Evolutionary conservation across 30 jellyfish, hydroid and myxozoan genomes (phyloP).

Genomic region (Turritopsis dohrnii): DNA sequence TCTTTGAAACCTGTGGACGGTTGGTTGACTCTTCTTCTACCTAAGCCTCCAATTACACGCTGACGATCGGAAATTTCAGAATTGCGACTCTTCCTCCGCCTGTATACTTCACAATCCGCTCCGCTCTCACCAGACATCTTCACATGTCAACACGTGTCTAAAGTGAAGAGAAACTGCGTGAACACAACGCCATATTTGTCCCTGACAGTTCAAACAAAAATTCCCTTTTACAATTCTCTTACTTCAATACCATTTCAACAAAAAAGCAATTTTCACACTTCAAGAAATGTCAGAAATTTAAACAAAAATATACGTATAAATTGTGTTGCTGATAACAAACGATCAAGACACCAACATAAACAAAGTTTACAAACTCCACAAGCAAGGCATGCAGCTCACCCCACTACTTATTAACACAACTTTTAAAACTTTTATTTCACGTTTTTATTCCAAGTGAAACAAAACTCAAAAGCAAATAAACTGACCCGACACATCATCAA

Average conservation of each 20-base stretch:
- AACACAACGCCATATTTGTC: too few species aligned
- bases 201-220: too few species aligned
- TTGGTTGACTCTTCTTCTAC: constrained; percentile 7
- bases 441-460: not conserved
- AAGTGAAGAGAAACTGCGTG: not conserved
- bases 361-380: not conserved
- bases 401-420: not conserved
- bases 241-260: too few species aligned
- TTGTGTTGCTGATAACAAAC: too few species aligned
- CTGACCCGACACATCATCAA: not conserved
- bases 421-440: not conserved
- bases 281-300: too few species aligned
- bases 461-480: not conserved
- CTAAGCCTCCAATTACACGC: constrained; percentile 33
- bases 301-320: too few species aligned
- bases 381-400: not conserved
- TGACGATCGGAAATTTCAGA: constrained; percentile 9
- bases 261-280: too few species aligned
- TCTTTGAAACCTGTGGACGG: constrained; percentile 10
- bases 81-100: constrained; percentile 27
- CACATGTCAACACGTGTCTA: not conserved
- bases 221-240: too few species aligned
- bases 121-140: constrained; percentile 24
- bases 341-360: not conserved
- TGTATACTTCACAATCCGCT: constrained; percentile 5